These are phyloP conservation scores for Drosophila tanythrix DNA, from an alignment of 2,888 invertebrate genomes.

Conservation along the genomic window DNA sequence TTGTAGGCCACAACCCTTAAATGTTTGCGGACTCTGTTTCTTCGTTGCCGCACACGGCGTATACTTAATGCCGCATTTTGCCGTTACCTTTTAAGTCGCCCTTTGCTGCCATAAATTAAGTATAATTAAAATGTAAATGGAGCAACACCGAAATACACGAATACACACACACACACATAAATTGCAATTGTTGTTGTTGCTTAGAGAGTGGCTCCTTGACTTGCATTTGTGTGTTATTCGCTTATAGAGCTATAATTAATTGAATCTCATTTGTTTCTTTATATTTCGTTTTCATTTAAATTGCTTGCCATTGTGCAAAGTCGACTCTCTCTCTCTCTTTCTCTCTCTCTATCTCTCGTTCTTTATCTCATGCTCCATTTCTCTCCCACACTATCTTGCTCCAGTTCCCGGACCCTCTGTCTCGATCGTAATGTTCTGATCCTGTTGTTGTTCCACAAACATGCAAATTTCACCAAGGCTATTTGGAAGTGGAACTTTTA, in stretches of 20 bases:
- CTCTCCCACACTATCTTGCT: constrained; percentile 1
- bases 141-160: constrained; percentile 34
- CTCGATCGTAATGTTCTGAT: constrained; percentile 37
- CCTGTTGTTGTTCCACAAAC: constrained; percentile 17
- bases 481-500: neutral
- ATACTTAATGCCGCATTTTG: constrained; percentile 58
- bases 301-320: neutral
- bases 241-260: constrained; percentile 30
- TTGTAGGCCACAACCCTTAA: constrained; percentile 27
- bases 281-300: constrained; percentile 5
- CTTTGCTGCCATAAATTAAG: constrained; percentile 64
- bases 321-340: neutral
- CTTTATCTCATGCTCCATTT: neutral
- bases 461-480: constrained; percentile 25
- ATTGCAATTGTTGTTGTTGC: constrained; percentile 6
- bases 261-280: constrained; percentile 18
- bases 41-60: constrained; percentile 31
- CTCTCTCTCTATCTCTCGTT: neutral
- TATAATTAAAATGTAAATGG: constrained; percentile 71
- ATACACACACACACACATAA: constrained; percentile 9
- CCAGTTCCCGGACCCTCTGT: neutral
- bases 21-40: constrained; percentile 8
- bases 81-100: constrained; percentile 45
- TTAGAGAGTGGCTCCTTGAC: constrained; percentile 5
- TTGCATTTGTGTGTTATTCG: constrained; percentile 18